These are phyloP conservation scores for Gadus macrocephalus DNA, from an alignment of 2,113 vertebrate genomes.

Conservation along the genomic window DNA sequence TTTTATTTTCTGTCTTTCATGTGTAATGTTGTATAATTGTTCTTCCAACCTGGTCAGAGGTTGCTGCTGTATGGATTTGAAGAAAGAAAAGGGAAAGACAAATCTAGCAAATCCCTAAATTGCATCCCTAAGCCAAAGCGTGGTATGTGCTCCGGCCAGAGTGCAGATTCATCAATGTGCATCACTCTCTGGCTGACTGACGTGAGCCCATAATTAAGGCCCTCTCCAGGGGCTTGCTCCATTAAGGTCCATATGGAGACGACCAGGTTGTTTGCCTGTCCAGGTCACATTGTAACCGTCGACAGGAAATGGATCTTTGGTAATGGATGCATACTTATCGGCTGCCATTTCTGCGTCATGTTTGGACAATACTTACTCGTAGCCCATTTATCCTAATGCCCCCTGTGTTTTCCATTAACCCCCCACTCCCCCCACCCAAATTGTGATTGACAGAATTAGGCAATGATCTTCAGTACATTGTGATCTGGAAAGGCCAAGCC, in stretches of 20 bases:
- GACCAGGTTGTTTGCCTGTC: constrained; percentile 49
- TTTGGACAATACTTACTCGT: constrained; percentile 59
- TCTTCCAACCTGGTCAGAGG: constrained; percentile 6
- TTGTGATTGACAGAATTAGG: neutral
- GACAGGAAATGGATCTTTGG: constrained; percentile 63
- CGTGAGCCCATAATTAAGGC: constrained; percentile 54
- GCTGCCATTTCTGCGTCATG: constrained; percentile 45
- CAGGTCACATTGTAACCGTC: constrained; percentile 40
- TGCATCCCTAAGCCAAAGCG: constrained; percentile 43
- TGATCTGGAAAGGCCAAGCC: constrained; percentile 17
- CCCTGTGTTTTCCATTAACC: constrained; percentile 41
- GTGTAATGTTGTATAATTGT: neutral
- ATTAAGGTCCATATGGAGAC: constrained; percentile 55
- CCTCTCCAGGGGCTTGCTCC: constrained; percentile 51
- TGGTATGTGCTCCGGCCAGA: constrained; percentile 38
- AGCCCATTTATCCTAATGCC: constrained; percentile 37
- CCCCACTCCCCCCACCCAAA: neutral
- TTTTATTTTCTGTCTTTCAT: neutral
- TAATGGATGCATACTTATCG: constrained; percentile 66
- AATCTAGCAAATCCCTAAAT: constrained; percentile 42
- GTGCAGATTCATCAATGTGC: constrained; percentile 56
- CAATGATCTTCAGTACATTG: neutral
- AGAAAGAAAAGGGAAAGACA: neutral
- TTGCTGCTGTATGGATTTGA: constrained; percentile 21
- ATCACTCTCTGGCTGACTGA: constrained; percentile 53